Evolutionary conservation across 2,888 invertebrate species (phyloP).

Genomic region (Geophilus truncorum): DNA sequence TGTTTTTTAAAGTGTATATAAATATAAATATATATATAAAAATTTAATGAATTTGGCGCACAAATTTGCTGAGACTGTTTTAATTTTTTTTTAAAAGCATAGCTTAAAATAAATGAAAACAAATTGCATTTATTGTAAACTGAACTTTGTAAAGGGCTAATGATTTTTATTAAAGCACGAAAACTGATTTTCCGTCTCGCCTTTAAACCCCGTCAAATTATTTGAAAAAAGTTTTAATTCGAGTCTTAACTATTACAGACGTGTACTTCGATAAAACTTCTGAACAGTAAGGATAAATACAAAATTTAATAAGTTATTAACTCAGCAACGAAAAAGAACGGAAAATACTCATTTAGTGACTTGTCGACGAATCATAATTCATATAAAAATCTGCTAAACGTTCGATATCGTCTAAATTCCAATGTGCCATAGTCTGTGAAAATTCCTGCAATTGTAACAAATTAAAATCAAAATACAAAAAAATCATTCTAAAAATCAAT

Average conservation of each 20-base stretch:
- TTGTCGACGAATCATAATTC: not conserved
- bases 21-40: not conserved
- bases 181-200: not conserved
- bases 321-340: not conserved
- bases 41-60: not conserved
- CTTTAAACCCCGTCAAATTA: not conserved
- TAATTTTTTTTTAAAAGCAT: not conserved
- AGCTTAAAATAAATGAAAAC: not conserved
- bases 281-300: not conserved
- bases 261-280: not conserved
- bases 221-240: too few species aligned
- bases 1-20: not conserved
- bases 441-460: slow-evolving; percentile 33
- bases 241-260: not conserved
- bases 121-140: not conserved
- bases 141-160: not conserved
- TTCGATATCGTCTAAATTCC: slow-evolving; percentile 41
- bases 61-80: not conserved
- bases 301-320: not conserved
- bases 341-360: not conserved
- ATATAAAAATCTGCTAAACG: slow-evolving; percentile 37
- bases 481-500: not conserved
- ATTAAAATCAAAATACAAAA: not conserved
- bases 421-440: slow-evolving; percentile 22
- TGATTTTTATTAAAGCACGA: not conserved